Evolutionary conservation across 92 coral and sea anemone genomes (phyloP).

Genomic region (Nematostella vectensis): DNA sequence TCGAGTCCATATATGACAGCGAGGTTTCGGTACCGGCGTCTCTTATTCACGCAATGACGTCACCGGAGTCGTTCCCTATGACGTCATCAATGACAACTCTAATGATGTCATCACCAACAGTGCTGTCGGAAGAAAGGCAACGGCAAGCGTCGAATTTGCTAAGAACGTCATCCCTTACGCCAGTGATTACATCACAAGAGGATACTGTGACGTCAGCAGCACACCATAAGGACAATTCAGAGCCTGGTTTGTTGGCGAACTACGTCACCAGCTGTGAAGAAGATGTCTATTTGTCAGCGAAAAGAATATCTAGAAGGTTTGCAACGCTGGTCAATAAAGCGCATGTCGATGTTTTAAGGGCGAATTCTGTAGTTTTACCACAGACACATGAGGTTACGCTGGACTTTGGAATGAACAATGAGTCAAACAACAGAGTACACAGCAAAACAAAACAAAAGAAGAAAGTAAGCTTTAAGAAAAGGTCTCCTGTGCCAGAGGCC

Average conservation of each 20-base stretch:
- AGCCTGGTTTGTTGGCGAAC: neutral
- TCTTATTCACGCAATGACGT: conserved; percentile 6
- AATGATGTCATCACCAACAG: conserved; percentile 4
- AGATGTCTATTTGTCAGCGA: conserved; percentile 41
- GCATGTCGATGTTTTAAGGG: conserved; percentile 13
- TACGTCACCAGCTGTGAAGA: conserved; percentile 23
- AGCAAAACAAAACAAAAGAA: conserved; percentile 7
- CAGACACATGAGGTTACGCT: neutral
- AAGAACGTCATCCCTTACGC: neutral
- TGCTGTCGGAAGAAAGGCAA: conserved; percentile 1
- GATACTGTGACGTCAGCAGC: conserved; percentile 11
- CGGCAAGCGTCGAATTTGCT: neutral
- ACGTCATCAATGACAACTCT: conserved; percentile 6
- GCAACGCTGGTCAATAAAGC: conserved; percentile 34
- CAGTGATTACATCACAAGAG: neutral
- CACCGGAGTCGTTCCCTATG: conserved; percentile 2
- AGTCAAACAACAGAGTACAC: neutral
- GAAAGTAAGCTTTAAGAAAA: conserved; percentile 35
- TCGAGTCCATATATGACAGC: neutral
- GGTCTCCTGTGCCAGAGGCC: neutral
- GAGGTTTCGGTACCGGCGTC: neutral
- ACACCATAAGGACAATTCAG: neutral
- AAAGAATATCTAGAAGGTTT: conserved; percentile 42
- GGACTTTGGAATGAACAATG: conserved; percentile 14
- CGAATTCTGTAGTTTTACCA: neutral